Evolutionary conservation across 2,797 vertebrate genomes (phyloP).

Genomic region (Scolopax rusticola): DNA sequence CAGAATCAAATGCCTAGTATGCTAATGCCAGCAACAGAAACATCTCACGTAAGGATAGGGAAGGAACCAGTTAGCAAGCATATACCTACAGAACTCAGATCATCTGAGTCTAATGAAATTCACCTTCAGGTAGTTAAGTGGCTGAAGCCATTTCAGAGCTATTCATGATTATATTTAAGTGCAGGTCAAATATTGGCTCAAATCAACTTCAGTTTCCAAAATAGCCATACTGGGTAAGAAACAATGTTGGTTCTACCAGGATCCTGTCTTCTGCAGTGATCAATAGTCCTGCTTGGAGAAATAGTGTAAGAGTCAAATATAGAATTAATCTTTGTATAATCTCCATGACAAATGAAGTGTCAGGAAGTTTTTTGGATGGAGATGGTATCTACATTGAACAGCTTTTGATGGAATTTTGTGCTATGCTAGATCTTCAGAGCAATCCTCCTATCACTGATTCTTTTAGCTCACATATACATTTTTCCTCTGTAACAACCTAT

Average conservation of each 20-base stretch:
- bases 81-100: not conserved
- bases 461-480: not conserved
- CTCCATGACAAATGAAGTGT: not conserved
- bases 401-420: slow-evolving; percentile 10
- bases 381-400: slow-evolving; percentile 1
- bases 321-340: slow-evolving; percentile 16
- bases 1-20: not conserved
- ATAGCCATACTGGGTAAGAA: not conserved
- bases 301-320: slow-evolving; percentile 1
- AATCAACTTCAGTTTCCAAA: not conserved
- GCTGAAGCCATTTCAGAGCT: not conserved
- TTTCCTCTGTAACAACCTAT: not conserved
- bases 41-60: not conserved
- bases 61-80: not conserved
- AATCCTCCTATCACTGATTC: not conserved
- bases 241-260: not conserved
- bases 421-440: not conserved
- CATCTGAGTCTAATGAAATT: not conserved
- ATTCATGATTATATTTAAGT: not conserved
- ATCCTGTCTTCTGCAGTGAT: slow-evolving; percentile 24
- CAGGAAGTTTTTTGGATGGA: slow-evolving; percentile 14
- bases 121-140: not conserved
- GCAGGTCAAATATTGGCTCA: not conserved
- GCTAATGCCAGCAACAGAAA: not conserved
- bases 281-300: not conserved